Percentiles rank a stretch among this genome's conserved stretches.
These are phyloP conservation scores for Boloria selene DNA, from an alignment of 2,888 invertebrate species.

Conservation along the genomic window DNA sequence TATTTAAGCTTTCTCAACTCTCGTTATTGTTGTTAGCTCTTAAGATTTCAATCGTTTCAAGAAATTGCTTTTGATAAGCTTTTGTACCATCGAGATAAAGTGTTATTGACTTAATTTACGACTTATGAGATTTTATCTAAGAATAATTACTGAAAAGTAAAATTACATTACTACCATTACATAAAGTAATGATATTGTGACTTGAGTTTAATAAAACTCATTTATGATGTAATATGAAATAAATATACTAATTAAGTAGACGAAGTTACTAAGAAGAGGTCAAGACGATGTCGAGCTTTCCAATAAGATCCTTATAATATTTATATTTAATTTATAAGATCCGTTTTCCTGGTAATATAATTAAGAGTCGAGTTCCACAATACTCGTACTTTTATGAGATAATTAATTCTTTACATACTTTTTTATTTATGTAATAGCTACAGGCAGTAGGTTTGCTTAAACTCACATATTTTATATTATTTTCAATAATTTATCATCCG, in stretches of 20 bases:
- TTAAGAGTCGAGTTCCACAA: too few species aligned
- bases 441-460: too few species aligned
- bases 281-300: constrained; percentile 5
- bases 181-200: too few species aligned
- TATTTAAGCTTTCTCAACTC: constrained; percentile 11
- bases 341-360: too few species aligned
- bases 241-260: constrained; percentile 10
- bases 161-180: background rate
- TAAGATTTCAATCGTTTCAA: constrained; percentile 28
- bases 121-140: constrained; percentile 1
- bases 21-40: constrained; percentile 28
- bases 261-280: constrained; percentile 14
- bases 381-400: background rate
- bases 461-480: too few species aligned
- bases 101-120: constrained; percentile 12
- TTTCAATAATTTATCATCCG: too few species aligned
- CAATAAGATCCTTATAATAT: too few species aligned
- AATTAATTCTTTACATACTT: too few species aligned
- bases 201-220: too few species aligned
- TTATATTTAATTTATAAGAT: too few species aligned
- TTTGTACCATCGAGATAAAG: constrained; percentile 18
- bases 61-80: constrained; percentile 29
- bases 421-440: too few species aligned
- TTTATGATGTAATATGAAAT: background rate
- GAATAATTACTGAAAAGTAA: constrained; percentile 1